Base-by-base conservation (phyloP, 2,888 invertebrate genomes). In the Athalia cordata region DNA sequence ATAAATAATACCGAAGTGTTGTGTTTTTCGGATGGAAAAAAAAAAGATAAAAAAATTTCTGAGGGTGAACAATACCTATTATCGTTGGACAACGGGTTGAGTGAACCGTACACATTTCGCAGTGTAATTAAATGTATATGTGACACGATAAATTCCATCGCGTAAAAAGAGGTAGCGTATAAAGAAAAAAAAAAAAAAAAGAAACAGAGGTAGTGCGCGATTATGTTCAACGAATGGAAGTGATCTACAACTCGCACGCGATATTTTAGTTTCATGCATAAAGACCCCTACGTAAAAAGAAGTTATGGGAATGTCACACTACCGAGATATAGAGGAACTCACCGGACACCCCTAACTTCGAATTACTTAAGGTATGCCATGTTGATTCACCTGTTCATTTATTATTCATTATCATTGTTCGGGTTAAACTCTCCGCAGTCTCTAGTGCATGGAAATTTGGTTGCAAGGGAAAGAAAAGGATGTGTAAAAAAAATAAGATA, bases 131-230 rank as follows among this genome's bases (percentile, higher is more conserved):
- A 29, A 29, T 15, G 8, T n/a, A n/a, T 55, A 55, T 55, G n/a
- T n/a, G 61, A 62, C 55, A 68, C 55, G 68, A 68, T 68, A 68
- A 68, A 68, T 68, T 68, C 55, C 68, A 52, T 55, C 68, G 68
- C 43, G 68, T 68, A 68, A 68, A 68, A 50, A 29, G 68, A 29
- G 52, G 11, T 7, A 52, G 11, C 7, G 52, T 9, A 11, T 52
- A 52, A 11, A 52, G 52, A 52, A 11, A 3, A 11, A 52, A 11
- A 52, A 11, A 11, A 11, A 11, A 11, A 11, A 52, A 11, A 3
- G 3, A 11, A 8, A 8, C 8, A 11, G 1, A 11, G 11, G 52
- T 9, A 11, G 15, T 29, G 52, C 68, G 9, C 52, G 47, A 59
- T 45, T n/a, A 49, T 66, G 66, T 66, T 66, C 49, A 50, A 55